phyloP scores from a whole-genome alignment of 1,140 invertebrate genomes.

The Euwallacea similis region DNA sequence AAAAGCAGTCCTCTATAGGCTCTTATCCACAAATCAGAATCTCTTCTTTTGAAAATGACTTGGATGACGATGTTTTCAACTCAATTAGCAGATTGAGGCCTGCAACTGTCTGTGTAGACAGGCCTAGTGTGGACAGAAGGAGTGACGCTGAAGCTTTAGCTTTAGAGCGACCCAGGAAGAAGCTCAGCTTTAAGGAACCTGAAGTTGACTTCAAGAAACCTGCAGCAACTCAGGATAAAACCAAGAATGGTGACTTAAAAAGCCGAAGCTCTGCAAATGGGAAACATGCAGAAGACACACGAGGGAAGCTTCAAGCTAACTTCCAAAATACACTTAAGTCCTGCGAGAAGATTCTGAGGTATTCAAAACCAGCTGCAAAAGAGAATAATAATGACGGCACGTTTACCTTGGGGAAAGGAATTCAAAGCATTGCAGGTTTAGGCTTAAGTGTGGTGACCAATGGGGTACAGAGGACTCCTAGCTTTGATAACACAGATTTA shows the following conservation, averaged over 20 bases:
- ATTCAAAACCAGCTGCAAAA: constrained; percentile 5
- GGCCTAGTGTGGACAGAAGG: constrained; percentile 49
- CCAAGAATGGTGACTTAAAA: constrained; percentile 1
- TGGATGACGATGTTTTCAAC: constrained; percentile 41
- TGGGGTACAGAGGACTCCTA: constrained; percentile 35
- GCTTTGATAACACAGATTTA: constrained; percentile 48
- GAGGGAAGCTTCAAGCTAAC: background rate
- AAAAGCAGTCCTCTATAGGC: constrained; percentile 51
- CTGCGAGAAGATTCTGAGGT: constrained; percentile 15
- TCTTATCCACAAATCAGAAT: constrained; percentile 50
- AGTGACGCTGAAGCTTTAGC: constrained; percentile 55
- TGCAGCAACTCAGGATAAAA: constrained; percentile 10
- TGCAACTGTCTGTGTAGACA: constrained; percentile 54
- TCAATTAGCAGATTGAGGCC: constrained; percentile 54
- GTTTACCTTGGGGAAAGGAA: constrained; percentile 33
- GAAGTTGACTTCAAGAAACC: constrained; percentile 61
- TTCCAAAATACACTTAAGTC: constrained; percentile 21
- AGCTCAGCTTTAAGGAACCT: constrained; percentile 82
- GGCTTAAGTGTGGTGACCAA: constrained; percentile 35
- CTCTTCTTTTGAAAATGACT: constrained; percentile 43
- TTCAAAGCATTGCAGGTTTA: constrained; percentile 30
- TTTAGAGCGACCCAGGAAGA: constrained; percentile 74
- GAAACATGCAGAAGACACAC: too few species aligned
- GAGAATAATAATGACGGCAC: background rate
- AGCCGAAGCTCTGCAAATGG: too few species aligned